A percentile compares a stretch with the other conserved stretches of the same genome.
These are phyloP conservation scores for Drosophila ambigua DNA, from an alignment of 1,140 invertebrate species.

Conservation along the genomic window DNA sequence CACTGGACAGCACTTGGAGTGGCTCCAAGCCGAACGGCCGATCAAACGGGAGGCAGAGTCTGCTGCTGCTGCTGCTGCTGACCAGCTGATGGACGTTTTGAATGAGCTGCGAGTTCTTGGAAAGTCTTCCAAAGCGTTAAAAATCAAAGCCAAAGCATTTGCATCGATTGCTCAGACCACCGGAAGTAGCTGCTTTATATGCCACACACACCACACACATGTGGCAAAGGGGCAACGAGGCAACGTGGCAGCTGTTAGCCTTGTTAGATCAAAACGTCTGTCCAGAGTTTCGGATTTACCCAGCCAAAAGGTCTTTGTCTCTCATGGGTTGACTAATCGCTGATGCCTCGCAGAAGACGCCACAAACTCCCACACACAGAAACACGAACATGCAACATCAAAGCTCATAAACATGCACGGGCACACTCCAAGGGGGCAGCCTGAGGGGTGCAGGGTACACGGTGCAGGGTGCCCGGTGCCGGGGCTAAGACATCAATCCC, in stretches of 20 bases:
- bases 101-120: slow-evolving; percentile 59
- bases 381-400: slow-evolving; percentile 7
- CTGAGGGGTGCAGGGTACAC: slow-evolving; percentile 1
- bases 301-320: slow-evolving; percentile 23
- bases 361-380: slow-evolving; percentile 31
- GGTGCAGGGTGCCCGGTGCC: background rate
- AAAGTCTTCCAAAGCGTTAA: slow-evolving; percentile 65
- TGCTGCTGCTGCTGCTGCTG: slow-evolving; percentile 15
- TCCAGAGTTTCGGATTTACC: slow-evolving; percentile 20
- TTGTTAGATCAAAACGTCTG: slow-evolving; percentile 13
- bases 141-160: slow-evolving; percentile 32
- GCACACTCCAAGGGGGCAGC: slow-evolving; percentile 41
- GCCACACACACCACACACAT: slow-evolving; percentile 16
- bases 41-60: slow-evolving; percentile 13
- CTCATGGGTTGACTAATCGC: slow-evolving; percentile 27
- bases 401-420: slow-evolving; percentile 67
- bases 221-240: slow-evolving; percentile 2
- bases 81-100: slow-evolving; percentile 54
- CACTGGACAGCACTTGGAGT: slow-evolving; percentile 51
- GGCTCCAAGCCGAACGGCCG: slow-evolving; percentile 8
- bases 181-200: slow-evolving; percentile 59
- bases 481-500: slow-evolving; percentile 26
- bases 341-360: slow-evolving; percentile 25
- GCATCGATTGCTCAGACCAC: slow-evolving; percentile 49
- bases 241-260: slow-evolving; percentile 12